These are phyloP conservation scores for Lophochroa leadbeateri DNA, from an alignment of 2,113 vertebrate species.

Conservation along the genomic window DNA sequence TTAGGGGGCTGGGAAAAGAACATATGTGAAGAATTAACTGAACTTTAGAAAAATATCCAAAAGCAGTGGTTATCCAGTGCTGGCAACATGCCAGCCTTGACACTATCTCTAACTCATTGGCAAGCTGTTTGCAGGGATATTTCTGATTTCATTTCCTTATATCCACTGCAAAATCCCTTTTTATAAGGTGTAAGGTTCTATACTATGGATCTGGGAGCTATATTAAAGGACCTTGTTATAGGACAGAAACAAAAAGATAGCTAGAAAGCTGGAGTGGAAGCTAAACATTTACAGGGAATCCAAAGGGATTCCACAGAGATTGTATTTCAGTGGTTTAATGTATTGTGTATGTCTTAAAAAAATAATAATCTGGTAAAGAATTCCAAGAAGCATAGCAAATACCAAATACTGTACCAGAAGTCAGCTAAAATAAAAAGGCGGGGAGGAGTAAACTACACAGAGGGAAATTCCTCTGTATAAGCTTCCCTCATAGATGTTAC, in stretches of 20 bases:
- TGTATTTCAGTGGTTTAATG: conserved; percentile 7
- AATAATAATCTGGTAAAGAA: not conserved
- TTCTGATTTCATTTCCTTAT: conserved; percentile 33
- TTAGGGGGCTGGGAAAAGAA: not conserved
- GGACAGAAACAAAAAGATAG: conserved; percentile 5
- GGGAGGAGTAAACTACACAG: not conserved
- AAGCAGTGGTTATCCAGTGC: not conserved
- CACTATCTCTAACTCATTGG: not conserved
- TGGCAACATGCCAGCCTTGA: not conserved
- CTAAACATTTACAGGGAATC: not conserved
- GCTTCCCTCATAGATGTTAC: not conserved
- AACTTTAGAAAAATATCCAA: not conserved
- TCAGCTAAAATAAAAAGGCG: not conserved
- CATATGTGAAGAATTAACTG: conserved; percentile 12
- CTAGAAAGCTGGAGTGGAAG: not conserved
- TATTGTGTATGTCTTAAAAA: not conserved
- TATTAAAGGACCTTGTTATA: not conserved
- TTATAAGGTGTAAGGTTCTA: conserved; percentile 35
- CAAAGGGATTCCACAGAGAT: not conserved
- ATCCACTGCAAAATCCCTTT: conserved; percentile 23
- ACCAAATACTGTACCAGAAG: not conserved
- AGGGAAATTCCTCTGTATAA: not conserved
- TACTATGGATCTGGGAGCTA: not conserved
- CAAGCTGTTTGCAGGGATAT: not conserved
- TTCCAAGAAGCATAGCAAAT: not conserved